These are phyloP conservation scores for Propithecus deckenii DNA, from an alignment of 2,797 vertebrate species.

Conservation along the genomic window DNA sequence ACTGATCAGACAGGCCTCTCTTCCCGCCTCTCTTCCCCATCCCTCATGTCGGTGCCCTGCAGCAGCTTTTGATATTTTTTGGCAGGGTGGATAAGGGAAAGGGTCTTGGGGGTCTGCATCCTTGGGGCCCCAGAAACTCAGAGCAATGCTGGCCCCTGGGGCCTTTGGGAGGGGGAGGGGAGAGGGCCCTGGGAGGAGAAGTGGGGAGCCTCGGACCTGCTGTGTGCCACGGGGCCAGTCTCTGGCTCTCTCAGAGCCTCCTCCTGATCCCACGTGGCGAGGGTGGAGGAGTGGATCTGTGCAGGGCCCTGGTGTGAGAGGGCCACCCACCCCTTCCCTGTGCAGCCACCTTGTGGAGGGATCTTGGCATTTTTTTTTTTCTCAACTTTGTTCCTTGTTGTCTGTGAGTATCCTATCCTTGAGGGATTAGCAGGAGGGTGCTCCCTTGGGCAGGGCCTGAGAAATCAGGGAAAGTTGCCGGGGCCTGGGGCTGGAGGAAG, in stretches of 20 bases:
- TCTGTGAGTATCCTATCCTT: not conserved
- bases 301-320: not conserved
- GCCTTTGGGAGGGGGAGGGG: not conserved
- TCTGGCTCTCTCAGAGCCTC: not conserved
- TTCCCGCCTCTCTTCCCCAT: not conserved
- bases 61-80: not conserved
- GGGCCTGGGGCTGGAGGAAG: not conserved
- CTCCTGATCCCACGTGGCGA: not conserved
- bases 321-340: not conserved
- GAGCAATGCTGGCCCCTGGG: not conserved
- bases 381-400: not conserved
- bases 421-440: not conserved
- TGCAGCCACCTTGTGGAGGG: not conserved
- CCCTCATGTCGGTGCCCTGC: not conserved
- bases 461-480: not conserved
- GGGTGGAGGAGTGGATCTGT: not conserved
- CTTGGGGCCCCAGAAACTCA: not conserved
- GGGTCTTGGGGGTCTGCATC: not conserved
- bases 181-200: not conserved
- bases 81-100: not conserved
- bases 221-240: not conserved
- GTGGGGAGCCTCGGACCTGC: rapidly evolving
- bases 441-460: not conserved
- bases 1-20: not conserved
- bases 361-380: not conserved